phyloP scores from a whole-genome alignment of 2,797 vertebrate species.

The Rhinogobio ventralis region DNA sequence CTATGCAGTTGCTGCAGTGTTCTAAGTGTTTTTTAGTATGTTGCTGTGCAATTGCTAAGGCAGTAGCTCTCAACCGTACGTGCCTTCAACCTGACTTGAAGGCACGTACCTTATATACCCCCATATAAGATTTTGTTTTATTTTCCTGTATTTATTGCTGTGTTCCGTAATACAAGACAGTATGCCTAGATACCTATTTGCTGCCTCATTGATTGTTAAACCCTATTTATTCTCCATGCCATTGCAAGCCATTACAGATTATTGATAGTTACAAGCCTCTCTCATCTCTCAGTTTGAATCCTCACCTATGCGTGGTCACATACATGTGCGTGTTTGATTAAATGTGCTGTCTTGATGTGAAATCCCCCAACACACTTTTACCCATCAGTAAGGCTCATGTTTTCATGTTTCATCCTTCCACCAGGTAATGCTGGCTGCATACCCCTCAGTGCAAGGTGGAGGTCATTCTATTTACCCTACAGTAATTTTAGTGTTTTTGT shows the following conservation, averaged over 20 bases:
- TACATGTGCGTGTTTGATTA: neutral
- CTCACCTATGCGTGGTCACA: constrained; percentile 8
- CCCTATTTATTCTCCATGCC: neutral
- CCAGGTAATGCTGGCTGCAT: neutral
- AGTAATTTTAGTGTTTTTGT: neutral
- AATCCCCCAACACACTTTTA: neutral
- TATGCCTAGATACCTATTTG: neutral
- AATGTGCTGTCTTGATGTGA: neutral
- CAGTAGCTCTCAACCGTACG: too few relatives aligned
- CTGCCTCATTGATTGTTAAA: neutral
- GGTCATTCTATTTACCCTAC: neutral
- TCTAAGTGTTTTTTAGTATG: too few relatives aligned
- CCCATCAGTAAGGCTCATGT: neutral
- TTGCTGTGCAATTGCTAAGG: too few relatives aligned
- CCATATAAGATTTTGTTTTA: neutral
- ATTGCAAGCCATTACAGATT: neutral
- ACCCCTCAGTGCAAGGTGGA: neutral
- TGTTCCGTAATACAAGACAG: neutral
- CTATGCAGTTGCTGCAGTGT: too few relatives aligned
- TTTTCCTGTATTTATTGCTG: neutral
- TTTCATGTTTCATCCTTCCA: neutral
- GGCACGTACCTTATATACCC: too few relatives aligned
- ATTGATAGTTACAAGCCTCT: neutral
- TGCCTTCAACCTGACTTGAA: too few relatives aligned
- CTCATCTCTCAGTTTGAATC: constrained; percentile 3